Conservation (phyloP, 2,797 vertebrate genomes). For the Borostomias antarcticus region DNA sequence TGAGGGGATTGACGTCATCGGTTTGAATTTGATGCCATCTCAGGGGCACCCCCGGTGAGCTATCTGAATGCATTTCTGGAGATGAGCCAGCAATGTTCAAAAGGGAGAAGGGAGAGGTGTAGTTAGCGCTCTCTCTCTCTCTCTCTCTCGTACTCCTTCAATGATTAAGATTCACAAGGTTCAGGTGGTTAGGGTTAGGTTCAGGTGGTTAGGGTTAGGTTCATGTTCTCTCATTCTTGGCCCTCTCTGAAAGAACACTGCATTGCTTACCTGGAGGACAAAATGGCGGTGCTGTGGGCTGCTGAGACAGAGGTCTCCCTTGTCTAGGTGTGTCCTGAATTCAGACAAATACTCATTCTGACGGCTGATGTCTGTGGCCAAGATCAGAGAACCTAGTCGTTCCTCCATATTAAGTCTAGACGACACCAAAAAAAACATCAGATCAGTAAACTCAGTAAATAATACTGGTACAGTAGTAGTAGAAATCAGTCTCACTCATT, state of each 20-base stretch:
- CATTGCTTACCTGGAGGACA: conserved; percentile 76
- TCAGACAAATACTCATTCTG: conserved; percentile 83
- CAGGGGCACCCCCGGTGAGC: conserved; percentile 9
- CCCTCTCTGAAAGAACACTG: background rate
- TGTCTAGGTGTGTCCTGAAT: conserved; percentile 80
- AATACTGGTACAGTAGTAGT: background rate
- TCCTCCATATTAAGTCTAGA: conserved; percentile 83
- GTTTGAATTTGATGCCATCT: conserved; percentile 13
- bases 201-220: background rate
- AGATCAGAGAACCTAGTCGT: conserved; percentile 83
- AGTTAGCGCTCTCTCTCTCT: background rate
- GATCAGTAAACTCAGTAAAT: background rate
- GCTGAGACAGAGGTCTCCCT: conserved; percentile 76
- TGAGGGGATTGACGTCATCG: conserved; percentile 25
- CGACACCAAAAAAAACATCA: conserved; percentile 15
- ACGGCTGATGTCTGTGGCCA: conserved; percentile 85
- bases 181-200: background rate
- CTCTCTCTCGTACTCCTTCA: too few species aligned
- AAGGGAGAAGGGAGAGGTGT: conserved; percentile 11
- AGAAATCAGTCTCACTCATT: too few species aligned
- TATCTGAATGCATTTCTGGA: conserved; percentile 12
- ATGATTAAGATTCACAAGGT: background rate
- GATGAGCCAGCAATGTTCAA: conserved; percentile 21
- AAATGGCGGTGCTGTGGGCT: conserved; percentile 78
- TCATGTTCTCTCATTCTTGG: background rate